Evolutionary conservation across 2,113 vertebrate species (phyloP).

Genomic region (Brienomyrus brachyistius): DNA sequence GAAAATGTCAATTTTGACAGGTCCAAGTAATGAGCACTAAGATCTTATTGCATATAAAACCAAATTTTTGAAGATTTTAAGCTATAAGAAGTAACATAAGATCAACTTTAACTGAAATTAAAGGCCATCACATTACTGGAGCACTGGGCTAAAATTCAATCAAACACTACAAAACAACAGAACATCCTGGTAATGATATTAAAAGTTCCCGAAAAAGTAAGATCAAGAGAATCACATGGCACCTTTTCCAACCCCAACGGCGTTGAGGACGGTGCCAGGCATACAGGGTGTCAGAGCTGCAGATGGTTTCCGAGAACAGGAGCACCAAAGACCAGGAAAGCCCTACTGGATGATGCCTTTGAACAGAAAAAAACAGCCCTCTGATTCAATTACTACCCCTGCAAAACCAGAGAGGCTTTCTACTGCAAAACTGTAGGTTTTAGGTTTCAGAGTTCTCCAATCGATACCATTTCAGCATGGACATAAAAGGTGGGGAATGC

Average conservation of each 20-base stretch:
- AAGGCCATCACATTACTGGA: neutral
- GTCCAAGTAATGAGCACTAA: neutral
- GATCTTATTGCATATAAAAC: neutral
- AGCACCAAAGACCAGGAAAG: neutral
- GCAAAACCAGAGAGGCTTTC: neutral
- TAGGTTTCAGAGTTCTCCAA: slow-evolving; percentile 26
- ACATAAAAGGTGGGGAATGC: slow-evolving; percentile 30
- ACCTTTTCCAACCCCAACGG: neutral
- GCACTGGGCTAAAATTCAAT: neutral
- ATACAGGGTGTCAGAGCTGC: neutral
- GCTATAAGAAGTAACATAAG: neutral
- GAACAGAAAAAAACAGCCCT: neutral
- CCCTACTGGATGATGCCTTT: neutral
- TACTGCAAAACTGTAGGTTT: slow-evolving; percentile 33
- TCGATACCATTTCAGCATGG: slow-evolving; percentile 38
- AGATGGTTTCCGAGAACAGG: neutral
- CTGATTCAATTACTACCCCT: slow-evolving; percentile 9
- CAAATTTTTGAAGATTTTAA: neutral
- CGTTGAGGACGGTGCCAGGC: neutral
- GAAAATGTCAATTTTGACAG: neutral
- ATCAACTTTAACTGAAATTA: neutral
- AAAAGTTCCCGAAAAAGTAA: neutral
- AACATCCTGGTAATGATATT: neutral
- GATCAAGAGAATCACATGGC: neutral
- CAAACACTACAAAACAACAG: neutral